A percentile compares a stretch with the other conserved stretches of the same genome.
Conservation (phyloP, 2,113 vertebrate species). For the Conger conger region DNA sequence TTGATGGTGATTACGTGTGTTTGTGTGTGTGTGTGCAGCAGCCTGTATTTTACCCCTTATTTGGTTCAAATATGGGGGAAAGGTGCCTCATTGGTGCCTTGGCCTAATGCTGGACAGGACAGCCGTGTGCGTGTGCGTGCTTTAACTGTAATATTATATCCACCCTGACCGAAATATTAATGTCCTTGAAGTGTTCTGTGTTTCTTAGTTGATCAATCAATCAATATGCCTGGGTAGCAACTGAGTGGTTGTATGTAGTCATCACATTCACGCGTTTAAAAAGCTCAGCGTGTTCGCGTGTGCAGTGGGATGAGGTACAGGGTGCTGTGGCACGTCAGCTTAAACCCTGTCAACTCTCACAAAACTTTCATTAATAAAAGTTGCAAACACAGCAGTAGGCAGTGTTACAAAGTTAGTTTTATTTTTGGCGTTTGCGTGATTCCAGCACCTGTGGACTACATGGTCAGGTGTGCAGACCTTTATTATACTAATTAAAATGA, state of each 20-base stretch:
- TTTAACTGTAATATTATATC: background rate
- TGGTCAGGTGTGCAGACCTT: background rate
- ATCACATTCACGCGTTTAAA: no score
- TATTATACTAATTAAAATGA: background rate
- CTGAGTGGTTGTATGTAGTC: background rate
- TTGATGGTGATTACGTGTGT: no score
- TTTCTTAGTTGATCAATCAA: background rate
- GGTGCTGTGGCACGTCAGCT: no score
- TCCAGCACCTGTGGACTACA: no score
- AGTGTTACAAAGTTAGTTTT: no score
- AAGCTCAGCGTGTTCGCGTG: background rate
- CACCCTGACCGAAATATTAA: background rate
- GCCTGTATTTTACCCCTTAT: background rate
- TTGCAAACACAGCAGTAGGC: no score
- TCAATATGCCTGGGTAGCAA: background rate
- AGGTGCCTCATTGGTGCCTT: background rate
- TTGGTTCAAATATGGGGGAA: slow-evolving; percentile 14
- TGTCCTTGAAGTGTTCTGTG: background rate
- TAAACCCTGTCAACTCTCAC: background rate
- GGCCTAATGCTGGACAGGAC: background rate
- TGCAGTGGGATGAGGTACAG: no score
- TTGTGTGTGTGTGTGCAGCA: slow-evolving; percentile 33
- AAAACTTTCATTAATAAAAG: no score
- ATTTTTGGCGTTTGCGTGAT: no score
- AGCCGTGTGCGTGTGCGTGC: background rate